A percentile compares a stretch with the other conserved stretches of the same genome.
Evolutionary conservation across 2,888 invertebrate genomes (phyloP).

Genomic region (Orthonevra nobilis): DNA sequence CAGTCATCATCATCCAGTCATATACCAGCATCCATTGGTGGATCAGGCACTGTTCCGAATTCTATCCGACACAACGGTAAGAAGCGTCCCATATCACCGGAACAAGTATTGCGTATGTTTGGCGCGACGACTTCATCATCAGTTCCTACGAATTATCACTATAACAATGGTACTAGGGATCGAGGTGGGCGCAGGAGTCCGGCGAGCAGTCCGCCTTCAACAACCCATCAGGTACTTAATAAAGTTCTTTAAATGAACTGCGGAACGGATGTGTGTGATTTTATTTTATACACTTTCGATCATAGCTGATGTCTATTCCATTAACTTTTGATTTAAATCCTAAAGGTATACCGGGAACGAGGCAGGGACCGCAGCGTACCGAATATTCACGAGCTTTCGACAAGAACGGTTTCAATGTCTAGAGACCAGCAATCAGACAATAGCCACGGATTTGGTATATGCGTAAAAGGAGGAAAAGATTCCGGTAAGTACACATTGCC

Average conservation of each 20-base stretch:
- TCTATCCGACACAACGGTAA: constrained; percentile 82
- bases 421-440: constrained; percentile 89
- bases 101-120: constrained; percentile 87
- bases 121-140: constrained; percentile 82
- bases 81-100: constrained; percentile 91
- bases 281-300: too few relatives aligned
- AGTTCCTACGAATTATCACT: constrained; percentile 81
- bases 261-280: too few relatives aligned
- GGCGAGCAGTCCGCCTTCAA: constrained; percentile 89
- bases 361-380: constrained; percentile 83
- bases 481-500: constrained; percentile 89
- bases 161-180: constrained; percentile 79
- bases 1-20: constrained; percentile 83
- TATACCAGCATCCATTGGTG: constrained; percentile 80
- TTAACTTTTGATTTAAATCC: constrained; percentile 5
- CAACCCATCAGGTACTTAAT: constrained; percentile 85
- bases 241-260: too few relatives aligned
- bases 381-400: constrained; percentile 87
- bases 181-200: constrained; percentile 82
- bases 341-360: constrained; percentile 83
- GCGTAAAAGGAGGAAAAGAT: constrained; percentile 95
- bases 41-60: constrained; percentile 75
- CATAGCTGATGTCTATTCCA: too few relatives aligned
- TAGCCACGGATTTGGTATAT: constrained; percentile 93
- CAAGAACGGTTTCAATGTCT: constrained; percentile 92